Base-by-base conservation (phyloP, 2,797 vertebrate genomes). In the Gambelia wislizenii region DNA sequence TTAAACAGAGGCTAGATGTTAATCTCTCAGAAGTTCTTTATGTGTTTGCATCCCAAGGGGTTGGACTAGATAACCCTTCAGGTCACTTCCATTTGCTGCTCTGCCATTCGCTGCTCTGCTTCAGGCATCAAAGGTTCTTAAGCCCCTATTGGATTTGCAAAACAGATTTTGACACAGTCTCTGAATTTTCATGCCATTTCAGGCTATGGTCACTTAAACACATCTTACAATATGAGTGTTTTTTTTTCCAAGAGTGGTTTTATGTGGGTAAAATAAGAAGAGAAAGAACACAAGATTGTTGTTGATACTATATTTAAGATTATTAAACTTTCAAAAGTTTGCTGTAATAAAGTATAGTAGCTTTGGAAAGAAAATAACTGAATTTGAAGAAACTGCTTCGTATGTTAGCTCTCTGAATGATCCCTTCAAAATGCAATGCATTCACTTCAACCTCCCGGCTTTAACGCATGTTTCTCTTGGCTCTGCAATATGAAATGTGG, bases 401-500 rank as follows among this genome's bases (percentile, higher is more conserved):
- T 92, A 44, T 80, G 2, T 39, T 83, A 49, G 91, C 88, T 89
- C 91, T 95, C 91, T 94, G 94, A 93, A 90, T 93, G 86, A 72
- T 94, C 93, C 91, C 91, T 91, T 95, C 93, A 93, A 93, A 95
- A 95, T 91, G 90, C 90, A 92, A 89, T 88, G 90, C 92, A 94
- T 84, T 92, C 89, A 92, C 92, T 93, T 89, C 92, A 93, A 92
- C 92, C 93, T 89, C 91, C 92, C 93, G 86, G 84, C 90, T 92
- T 83, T 90, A 52, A 86, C 52, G 87, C 87, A 91, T 54, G 92
- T 94, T 95, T 96, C 91, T 91, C 93, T 96, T 95, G 96, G 94
- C 92, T 92, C 92, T 87, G 86, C 89, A 30, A 2, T 90, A 85
- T n/a, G 83, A 94, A 95, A 93, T 93, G 91, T 94, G 93, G 91